Conservation (phyloP, 2,888 invertebrate genomes). For the Coelinius sp. region DNA sequence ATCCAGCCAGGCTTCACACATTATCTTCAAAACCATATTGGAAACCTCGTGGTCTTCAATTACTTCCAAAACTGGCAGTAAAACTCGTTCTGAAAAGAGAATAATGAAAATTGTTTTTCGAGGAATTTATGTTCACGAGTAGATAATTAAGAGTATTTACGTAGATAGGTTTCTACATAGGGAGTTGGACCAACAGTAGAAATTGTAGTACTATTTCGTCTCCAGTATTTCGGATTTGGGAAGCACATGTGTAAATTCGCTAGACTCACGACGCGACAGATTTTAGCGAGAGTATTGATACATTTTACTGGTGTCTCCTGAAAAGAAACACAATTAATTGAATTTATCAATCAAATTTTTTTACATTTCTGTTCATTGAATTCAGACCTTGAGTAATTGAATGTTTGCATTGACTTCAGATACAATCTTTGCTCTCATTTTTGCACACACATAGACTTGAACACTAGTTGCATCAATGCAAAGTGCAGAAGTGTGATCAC, state of each 20-base stretch:
- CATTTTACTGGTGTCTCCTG: constrained; percentile 83
- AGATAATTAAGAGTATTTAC: constrained; percentile 66
- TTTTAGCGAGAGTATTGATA: constrained; percentile 79
- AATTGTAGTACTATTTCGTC: constrained; percentile 64
- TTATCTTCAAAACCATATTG: constrained; percentile 84
- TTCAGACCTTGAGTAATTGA: constrained; percentile 79
- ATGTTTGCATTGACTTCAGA: constrained; percentile 85
- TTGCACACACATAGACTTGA: constrained; percentile 84
- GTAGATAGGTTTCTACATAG: constrained; percentile 83
- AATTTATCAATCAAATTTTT: not conserved
- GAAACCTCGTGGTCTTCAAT: constrained; percentile 81
- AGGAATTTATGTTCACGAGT: not conserved
- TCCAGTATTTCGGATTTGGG: constrained; percentile 81
- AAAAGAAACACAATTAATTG: constrained; percentile 41
- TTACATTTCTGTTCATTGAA: not conserved
- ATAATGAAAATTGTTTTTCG: not conserved
- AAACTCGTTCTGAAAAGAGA: constrained; percentile 77
- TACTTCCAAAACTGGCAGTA: constrained; percentile 83
- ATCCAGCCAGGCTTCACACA: constrained; percentile 91
- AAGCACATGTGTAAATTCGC: constrained; percentile 88
- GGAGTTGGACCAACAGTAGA: constrained; percentile 72
- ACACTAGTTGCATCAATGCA: constrained; percentile 77
- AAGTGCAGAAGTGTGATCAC: constrained; percentile 75
- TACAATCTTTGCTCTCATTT: constrained; percentile 85
- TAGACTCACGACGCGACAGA: constrained; percentile 83